Percentiles rank a stretch among this genome's conserved stretches.
Evolutionary conservation across 2,797 vertebrate genomes (phyloP).

Genomic region (Pseudopleuronectes americanus): DNA sequence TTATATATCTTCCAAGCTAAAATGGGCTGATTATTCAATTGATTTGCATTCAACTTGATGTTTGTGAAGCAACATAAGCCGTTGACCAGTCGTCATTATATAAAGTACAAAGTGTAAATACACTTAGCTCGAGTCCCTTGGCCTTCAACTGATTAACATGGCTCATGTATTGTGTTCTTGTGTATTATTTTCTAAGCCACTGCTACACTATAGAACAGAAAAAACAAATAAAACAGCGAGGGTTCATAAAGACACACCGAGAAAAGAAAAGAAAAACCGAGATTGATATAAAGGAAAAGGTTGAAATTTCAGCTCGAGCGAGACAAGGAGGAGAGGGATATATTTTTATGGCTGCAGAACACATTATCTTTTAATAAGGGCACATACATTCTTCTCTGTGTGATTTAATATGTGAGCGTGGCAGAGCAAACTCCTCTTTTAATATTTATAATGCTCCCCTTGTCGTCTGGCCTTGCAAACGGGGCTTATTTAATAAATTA

Average conservation of each 20-base stretch:
- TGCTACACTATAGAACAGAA: neutral
- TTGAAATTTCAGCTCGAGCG: conserved; percentile 49
- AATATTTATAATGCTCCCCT: conserved; percentile 82
- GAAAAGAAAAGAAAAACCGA: conserved; percentile 40
- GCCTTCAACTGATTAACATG: conserved; percentile 1
- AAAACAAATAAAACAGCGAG: conserved; percentile 26
- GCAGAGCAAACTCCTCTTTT: conserved; percentile 81
- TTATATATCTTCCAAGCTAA: neutral
- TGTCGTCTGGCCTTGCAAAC: conserved; percentile 65
- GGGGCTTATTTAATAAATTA: conserved; percentile 80
- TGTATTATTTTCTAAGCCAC: conserved; percentile 36
- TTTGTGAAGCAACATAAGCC: conserved; percentile 11
- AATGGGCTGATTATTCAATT: neutral
- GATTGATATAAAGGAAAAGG: conserved; percentile 58
- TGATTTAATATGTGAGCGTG: conserved; percentile 81
- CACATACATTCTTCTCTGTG: conserved; percentile 79
- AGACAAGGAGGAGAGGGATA: conserved; percentile 52
- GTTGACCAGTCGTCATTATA: conserved; percentile 16
- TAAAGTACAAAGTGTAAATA: conserved; percentile 27
- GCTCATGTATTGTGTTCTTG: conserved; percentile 31
- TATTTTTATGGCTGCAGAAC: conserved; percentile 76
- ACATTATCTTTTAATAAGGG: conserved; percentile 86
- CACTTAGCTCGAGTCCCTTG: conserved; percentile 5
- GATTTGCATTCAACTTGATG: conserved; percentile 14
- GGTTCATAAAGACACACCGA: conserved; percentile 23